Evolutionary conservation across 2,113 vertebrate genomes (phyloP).

Genomic region (Shinisaurus crocodilurus): DNA sequence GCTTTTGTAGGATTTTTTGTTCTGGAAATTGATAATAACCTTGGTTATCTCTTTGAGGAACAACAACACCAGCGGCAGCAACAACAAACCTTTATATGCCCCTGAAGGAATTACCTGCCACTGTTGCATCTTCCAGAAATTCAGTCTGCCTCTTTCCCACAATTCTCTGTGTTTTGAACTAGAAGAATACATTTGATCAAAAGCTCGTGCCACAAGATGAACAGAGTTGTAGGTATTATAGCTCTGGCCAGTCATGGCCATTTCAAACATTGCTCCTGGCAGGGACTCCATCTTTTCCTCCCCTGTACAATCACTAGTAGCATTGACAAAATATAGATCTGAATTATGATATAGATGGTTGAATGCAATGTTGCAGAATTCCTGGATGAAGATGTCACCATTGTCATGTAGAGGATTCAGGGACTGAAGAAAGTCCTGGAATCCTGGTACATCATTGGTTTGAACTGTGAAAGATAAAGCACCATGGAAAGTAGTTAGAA

Average conservation of each 20-base stretch:
- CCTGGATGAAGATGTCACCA: neutral
- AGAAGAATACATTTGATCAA: neutral
- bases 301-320: neutral
- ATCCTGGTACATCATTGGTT: too few relatives aligned
- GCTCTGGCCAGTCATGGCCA: neutral
- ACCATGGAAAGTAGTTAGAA: neutral
- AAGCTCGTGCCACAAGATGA: neutral
- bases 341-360: too few relatives aligned
- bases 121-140: neutral
- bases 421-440: too few relatives aligned
- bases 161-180: neutral
- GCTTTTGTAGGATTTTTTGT: too few relatives aligned
- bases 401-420: neutral
- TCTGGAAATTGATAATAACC: too few relatives aligned
- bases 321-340: too few relatives aligned
- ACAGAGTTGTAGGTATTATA: too few relatives aligned
- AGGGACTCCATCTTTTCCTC: neutral
- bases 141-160: neutral
- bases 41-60: too few relatives aligned
- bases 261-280: neutral
- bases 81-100: too few relatives aligned
- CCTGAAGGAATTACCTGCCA: neutral
- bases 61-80: too few relatives aligned
- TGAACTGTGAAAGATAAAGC: too few relatives aligned
- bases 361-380: too few relatives aligned